Evolutionary conservation across 2,797 vertebrate species (phyloP).

Genomic region (Remorina albescens): DNA sequence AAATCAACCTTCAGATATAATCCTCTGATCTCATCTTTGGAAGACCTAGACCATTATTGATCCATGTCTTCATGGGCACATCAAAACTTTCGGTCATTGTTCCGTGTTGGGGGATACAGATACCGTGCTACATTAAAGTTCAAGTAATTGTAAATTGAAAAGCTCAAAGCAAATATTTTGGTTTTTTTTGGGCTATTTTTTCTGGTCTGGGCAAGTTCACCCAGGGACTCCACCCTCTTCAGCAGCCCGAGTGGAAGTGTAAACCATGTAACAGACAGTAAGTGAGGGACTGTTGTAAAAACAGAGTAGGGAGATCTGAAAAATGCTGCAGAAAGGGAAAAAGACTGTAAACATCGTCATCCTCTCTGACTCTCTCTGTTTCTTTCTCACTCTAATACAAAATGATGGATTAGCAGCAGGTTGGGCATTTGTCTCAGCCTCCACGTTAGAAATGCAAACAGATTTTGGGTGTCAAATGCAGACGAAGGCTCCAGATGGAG

Average conservation of each 20-base stretch:
- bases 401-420: conserved; percentile 76
- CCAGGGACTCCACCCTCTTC: background rate
- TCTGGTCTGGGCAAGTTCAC: background rate
- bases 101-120: background rate
- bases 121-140: background rate
- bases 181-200: background rate
- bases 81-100: background rate
- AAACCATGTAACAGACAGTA: background rate
- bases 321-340: background rate
- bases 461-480: conserved; percentile 65
- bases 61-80: background rate
- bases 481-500: conserved; percentile 54
- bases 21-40: background rate
- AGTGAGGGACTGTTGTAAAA: background rate
- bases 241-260: background rate
- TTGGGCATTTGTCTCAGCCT: conserved; percentile 68
- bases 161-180: background rate
- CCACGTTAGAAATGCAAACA: conserved; percentile 74
- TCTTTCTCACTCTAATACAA: conserved; percentile 56
- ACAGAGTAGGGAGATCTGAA: background rate
- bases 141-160: background rate
- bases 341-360: background rate
- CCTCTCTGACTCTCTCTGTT: conserved; percentile 42
- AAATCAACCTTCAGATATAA: background rate
- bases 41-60: background rate